Base-by-base conservation (phyloP, 2,797 vertebrate species). In the Rallus crepitans region DNA sequence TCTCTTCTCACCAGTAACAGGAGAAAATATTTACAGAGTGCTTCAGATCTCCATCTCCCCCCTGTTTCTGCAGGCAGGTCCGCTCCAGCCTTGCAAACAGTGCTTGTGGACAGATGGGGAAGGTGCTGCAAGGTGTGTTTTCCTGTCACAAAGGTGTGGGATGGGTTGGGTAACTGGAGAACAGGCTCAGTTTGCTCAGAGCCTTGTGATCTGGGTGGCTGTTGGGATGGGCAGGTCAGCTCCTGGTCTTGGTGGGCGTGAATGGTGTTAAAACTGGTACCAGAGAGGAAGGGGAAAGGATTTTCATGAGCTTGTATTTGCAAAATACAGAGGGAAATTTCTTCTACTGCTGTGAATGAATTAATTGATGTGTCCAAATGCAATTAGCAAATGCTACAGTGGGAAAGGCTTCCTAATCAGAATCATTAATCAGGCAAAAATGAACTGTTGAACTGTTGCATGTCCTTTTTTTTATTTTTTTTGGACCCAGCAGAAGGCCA, bases 311-410 rank as follows among this genome's bases (percentile, higher is more conserved):
- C 48, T 21, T 70, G 61, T 42, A n/a, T 88, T 90, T 73, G 47
- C 12, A 48, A 48, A 48, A 48, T 47, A 19, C 53, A 47, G 60
- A 63, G 24, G 39, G n/a, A 63, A 11, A 7, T 83, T 77, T 39
- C 56, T 86, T 17, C 33, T n/a, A 0, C n/a, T 52, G 45, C 42
- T 39, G 48, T n/a, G 33, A 83, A 52, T 73, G 55, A 93, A 90
- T 72, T 40, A 91, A 82, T 56, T 77, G 83, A 81, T 50, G 27
- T 63, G 65, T 78, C 93, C 56, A 86, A 92, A 60, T 39, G 53
- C 72, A 81, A 71, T 93, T 93, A 94, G 53, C 69, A 93, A 90
- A 90, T 37, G 73, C 33, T 88, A 69, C 61, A 71, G 69, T 35
- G 28, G 55, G 61, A 81, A 89, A 76, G 37, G 30, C 33, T 89